Evolutionary conservation across 1,140 invertebrate genomes (phyloP), one percentile per base, ranked within the genome.

Genomic region (Procambarus virginalis): DNA sequence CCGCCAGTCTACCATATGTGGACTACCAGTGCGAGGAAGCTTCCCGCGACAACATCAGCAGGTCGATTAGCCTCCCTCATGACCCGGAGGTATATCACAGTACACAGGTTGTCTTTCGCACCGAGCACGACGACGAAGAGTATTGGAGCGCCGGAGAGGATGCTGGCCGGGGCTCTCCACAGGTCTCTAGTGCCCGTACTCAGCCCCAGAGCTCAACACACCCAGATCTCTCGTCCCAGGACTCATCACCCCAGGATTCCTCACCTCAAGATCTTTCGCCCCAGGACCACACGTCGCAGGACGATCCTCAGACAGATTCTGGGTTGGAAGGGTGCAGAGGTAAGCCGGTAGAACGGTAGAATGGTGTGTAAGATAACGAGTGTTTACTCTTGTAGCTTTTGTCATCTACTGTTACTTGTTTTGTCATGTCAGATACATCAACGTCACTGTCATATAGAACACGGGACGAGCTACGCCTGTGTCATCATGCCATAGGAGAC

Each of bases 1-100:
- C 88, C 45, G 73, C 73, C 34, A 89, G 88, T 58, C 58, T 89
- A 3, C 82, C 88, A 14, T 89, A 84, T 48, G 88, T 89, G 51
- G 88, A 89, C 81, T 76, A 86, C 8, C 46, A 76, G n/a, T n/a
- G 76, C 22, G 73, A 86, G 51, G 58, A 17, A 34, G 46, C 55
- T 34, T 14, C 22, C 14, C 81, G 84, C 60, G 88, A 84, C 22
- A 20, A 49, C 73, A 78, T 89, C 75, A 70, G 51, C 45, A 58
- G 88, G 17, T 89, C 88, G 17, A 51, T 70, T 75, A 89, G 88
- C 82, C 88, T 89, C 20, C 88, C 88, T n/a, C 82, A 89, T 58
- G 88, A 89, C 46, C 55, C 88, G 9, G 88, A 89, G 45, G 64
- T 78, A 17, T 89, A 84, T 60, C 88, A 84, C 12, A 70, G 80